These are phyloP conservation scores for Galeruca laticollis DNA, from an alignment of 2,888 invertebrate genomes.

Conservation along the genomic window DNA sequence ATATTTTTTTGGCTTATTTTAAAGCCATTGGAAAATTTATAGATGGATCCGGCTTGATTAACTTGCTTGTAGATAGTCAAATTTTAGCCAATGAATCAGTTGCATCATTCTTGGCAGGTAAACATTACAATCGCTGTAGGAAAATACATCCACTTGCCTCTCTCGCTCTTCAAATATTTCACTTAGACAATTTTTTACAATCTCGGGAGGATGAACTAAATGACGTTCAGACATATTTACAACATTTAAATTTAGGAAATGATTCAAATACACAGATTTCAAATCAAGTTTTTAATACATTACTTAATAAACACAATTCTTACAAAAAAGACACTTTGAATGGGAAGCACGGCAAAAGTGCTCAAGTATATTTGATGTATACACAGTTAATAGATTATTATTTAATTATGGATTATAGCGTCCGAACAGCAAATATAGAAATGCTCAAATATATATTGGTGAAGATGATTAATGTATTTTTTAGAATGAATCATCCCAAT, in stretches of 20 bases:
- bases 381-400: no score
- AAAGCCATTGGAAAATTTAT: conserved; percentile 54
- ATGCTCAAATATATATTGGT: no score
- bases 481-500: no score
- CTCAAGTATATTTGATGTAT: no score
- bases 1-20: conserved; percentile 44
- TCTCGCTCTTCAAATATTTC: conserved; percentile 35
- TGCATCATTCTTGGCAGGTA: conserved; percentile 48
- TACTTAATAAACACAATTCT: conserved; percentile 23
- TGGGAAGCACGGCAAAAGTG: no score
- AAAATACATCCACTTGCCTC: conserved; percentile 45
- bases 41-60: conserved; percentile 45
- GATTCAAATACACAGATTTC: conserved; percentile 14
- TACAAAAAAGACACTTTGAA: neutral
- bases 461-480: no score
- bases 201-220: neutral
- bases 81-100: conserved; percentile 54
- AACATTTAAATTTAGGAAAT: no score
- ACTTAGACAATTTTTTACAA: conserved; percentile 44
- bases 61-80: conserved; percentile 48
- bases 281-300: conserved; percentile 28
- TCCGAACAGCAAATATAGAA: no score
- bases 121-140: conserved; percentile 48
- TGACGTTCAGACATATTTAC: neutral
- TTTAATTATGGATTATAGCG: no score